A percentile compares a stretch with the other conserved stretches of the same genome.
Evolutionary conservation across 2,888 invertebrate genomes (phyloP).

Genomic region (Hyposoter dolosus): DNA sequence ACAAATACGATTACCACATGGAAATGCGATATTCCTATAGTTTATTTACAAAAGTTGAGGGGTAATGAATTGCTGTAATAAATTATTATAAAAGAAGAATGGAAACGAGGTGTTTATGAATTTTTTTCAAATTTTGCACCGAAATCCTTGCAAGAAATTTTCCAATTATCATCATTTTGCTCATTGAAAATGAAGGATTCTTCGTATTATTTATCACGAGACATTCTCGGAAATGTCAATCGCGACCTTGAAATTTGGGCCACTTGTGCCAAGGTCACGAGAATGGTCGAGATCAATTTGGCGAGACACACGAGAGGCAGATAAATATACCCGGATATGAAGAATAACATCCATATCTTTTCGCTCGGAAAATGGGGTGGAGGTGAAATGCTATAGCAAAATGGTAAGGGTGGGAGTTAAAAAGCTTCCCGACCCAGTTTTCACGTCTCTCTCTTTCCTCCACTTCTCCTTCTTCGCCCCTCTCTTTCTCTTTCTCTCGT

Average conservation of each 20-base stretch:
- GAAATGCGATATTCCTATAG: conserved; percentile 71
- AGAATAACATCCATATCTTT: conserved; percentile 31
- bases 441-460: not conserved
- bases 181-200: not conserved
- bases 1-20: conserved; percentile 29
- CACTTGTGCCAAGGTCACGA: conserved; percentile 15
- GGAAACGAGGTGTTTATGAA: not conserved
- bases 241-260: not conserved
- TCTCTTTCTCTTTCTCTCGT: not conserved
- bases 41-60: conserved; percentile 78
- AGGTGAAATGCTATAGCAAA: not conserved
- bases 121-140: not conserved
- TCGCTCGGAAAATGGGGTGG: not conserved
- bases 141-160: not conserved
- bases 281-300: conserved; percentile 21
- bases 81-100: conserved; percentile 77
- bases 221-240: not conserved
- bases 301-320: conserved; percentile 1
- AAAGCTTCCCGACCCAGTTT: conserved; percentile 56
- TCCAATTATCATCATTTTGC: not conserved
- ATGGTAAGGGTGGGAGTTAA: not conserved
- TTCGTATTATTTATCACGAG: not conserved
- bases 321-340: conserved; percentile 9
- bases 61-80: conserved; percentile 80
- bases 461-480: not conserved